These are phyloP conservation scores for Drosophila falleni DNA, from an alignment of 2,888 invertebrate species.

Conservation along the genomic window DNA sequence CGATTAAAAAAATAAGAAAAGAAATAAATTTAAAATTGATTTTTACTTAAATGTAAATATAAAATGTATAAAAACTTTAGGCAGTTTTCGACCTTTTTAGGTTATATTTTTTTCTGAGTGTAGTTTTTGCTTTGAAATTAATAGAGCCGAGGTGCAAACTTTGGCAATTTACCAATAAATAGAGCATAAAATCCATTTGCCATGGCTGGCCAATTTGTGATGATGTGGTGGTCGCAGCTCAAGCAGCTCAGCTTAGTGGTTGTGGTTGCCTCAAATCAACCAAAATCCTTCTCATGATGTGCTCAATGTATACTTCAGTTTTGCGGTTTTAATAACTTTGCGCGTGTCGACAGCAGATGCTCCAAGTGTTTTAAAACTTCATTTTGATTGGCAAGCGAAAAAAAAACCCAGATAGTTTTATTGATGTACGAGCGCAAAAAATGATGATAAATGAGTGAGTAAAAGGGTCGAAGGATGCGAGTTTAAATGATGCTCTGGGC, in stretches of 20 bases:
- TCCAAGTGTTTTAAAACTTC: conserved; percentile 9
- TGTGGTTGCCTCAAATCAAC: conserved; percentile 8
- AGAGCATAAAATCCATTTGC: conserved; percentile 47
- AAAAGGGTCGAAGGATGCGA: too few species aligned
- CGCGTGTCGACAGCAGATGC: conserved; percentile 5
- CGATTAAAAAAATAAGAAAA: too few species aligned
- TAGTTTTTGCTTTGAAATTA: conserved; percentile 29
- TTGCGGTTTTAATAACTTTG: conserved; percentile 25
- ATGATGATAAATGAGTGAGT: conserved; percentile 24
- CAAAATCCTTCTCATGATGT: conserved; percentile 4
- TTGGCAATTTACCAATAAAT: conserved; percentile 61
- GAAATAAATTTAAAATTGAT: too few species aligned
- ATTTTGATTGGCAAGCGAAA: conserved; percentile 13
- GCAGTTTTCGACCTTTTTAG: too few species aligned
- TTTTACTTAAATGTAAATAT: too few species aligned
- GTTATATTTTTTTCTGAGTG: too few species aligned
- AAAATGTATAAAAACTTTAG: too few species aligned
- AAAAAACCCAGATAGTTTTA: conserved; percentile 1
- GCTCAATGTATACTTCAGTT: conserved; percentile 19
- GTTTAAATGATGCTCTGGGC: conserved; percentile 9
- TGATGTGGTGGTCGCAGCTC: conserved; percentile 2
- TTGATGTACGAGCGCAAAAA: conserved; percentile 27
- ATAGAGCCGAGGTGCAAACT: conserved; percentile 48
- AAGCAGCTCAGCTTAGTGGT: conserved; percentile 34
- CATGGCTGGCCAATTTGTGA: conserved; percentile 51